phyloP scores from a whole-genome alignment of 1,140 invertebrate genomes.

The Musca vetustissima region DNA sequence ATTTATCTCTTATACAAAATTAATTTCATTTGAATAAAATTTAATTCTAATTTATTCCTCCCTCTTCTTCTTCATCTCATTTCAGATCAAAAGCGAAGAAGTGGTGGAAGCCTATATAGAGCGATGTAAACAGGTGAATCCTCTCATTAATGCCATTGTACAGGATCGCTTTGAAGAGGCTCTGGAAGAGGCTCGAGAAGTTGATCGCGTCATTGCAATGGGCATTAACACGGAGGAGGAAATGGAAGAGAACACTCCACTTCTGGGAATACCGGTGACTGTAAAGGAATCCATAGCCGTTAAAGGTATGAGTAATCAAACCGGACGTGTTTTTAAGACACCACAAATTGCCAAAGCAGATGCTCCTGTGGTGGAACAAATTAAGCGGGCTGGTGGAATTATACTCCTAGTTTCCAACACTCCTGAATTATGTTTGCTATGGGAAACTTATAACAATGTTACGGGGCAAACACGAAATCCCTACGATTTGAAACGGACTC shows the following conservation, averaged over 20 bases:
- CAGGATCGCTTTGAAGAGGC: slow-evolving; percentile 67
- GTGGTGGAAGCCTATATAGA: slow-evolving; percentile 66
- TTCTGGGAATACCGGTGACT: slow-evolving; percentile 70
- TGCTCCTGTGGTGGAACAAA: slow-evolving; percentile 68
- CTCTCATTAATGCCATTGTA: slow-evolving; percentile 69
- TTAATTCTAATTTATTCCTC: neutral
- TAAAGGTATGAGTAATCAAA: slow-evolving; percentile 63
- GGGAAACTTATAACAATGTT: slow-evolving; percentile 86
- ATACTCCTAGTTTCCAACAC: slow-evolving; percentile 84
- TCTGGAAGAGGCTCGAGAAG: slow-evolving; percentile 60
- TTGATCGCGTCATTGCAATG: slow-evolving; percentile 57
- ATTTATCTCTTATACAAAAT: too few species aligned
- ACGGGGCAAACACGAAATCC: slow-evolving; percentile 88
- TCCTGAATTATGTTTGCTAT: slow-evolving; percentile 88
- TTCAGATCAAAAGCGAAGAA: slow-evolving; percentile 61
- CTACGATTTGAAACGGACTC: slow-evolving; percentile 74
- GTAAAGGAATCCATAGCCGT: slow-evolving; percentile 70
- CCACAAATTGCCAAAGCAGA: slow-evolving; percentile 67
- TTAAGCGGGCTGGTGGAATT: slow-evolving; percentile 81
- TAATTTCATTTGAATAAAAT: too few species aligned
- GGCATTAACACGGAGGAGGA: slow-evolving; percentile 55
- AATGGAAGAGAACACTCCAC: slow-evolving; percentile 60
- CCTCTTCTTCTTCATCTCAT: slow-evolving; percentile 26
- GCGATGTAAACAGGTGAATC: slow-evolving; percentile 68
- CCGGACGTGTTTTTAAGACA: slow-evolving; percentile 58